A percentile compares a stretch with the other conserved stretches of the same genome.
Conservation (phyloP, 2,888 invertebrate genomes). For the Siphlonurus alternatus region DNA sequence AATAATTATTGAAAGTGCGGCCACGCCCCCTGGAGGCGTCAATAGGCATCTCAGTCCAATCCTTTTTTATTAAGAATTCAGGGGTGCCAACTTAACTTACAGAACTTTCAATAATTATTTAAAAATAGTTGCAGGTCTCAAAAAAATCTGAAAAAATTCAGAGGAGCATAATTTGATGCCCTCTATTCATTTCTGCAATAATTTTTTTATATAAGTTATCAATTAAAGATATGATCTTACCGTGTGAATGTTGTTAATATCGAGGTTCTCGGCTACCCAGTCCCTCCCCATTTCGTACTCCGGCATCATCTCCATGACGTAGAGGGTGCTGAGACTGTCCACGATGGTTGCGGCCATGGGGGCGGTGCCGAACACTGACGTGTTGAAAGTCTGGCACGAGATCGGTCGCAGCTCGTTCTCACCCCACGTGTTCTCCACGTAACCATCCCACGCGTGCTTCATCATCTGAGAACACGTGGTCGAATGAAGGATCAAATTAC, state of each 20-base stretch:
- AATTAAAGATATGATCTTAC: conserved; percentile 23
- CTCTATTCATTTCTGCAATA: too few species aligned
- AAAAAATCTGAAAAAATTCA: too few species aligned
- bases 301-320: conserved; percentile 87
- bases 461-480: conserved; percentile 99
- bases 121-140: too few species aligned
- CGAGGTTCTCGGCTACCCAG: conserved; percentile 78
- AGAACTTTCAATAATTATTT: too few species aligned
- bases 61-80: too few species aligned
- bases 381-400: conserved; percentile 73
- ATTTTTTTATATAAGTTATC: too few species aligned
- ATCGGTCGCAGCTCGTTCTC: conserved; percentile 92
- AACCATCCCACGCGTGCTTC: conserved; percentile 95
- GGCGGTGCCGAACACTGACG: conserved; percentile 75
- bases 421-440: conserved; percentile 95
- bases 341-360: conserved; percentile 87
- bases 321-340: conserved; percentile 91
- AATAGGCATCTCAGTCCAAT: too few species aligned
- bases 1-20: too few species aligned
- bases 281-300: conserved; percentile 87
- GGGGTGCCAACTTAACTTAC: too few species aligned
- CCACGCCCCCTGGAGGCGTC: too few species aligned
- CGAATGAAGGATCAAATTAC: too few species aligned
- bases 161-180: too few species aligned
- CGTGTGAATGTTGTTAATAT: conserved; percentile 39